Percentiles rank a stretch among this genome's conserved stretches.
These are phyloP conservation scores for Bolinopsis microptera DNA, from an alignment of 37 sponge, comb jelly and placozoan genomes.

Conservation along the genomic window DNA sequence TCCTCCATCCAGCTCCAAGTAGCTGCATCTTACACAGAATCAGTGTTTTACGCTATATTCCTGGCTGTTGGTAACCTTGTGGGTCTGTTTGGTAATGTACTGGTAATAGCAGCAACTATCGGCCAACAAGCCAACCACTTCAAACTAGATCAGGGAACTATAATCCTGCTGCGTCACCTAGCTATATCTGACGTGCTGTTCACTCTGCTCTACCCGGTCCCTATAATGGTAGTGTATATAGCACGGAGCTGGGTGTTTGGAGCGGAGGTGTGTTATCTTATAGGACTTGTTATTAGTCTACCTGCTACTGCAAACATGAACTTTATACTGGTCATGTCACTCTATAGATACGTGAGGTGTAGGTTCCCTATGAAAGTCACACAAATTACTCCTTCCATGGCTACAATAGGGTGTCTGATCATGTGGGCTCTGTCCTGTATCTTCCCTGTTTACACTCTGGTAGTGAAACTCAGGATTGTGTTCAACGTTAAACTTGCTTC, in stretches of 20 bases:
- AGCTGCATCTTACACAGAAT: neutral
- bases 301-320: slow-evolving; percentile 44
- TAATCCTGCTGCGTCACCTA: slow-evolving; percentile 28
- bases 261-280: neutral
- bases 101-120: slow-evolving; percentile 51
- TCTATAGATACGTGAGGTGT: slow-evolving; percentile 37
- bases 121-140: slow-evolving; percentile 11
- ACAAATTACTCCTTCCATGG: neutral
- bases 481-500: neutral
- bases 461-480: neutral
- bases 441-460: slow-evolving; percentile 6
- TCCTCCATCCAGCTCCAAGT: slow-evolving; percentile 25
- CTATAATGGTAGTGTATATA: slow-evolving; percentile 1
- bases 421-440: slow-evolving; percentile 13
- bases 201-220: slow-evolving; percentile 1
- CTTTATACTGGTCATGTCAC: slow-evolving; percentile 55
- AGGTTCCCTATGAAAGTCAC: slow-evolving; percentile 37
- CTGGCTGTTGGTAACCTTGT: slow-evolving; percentile 12
- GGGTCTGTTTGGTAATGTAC: slow-evolving; percentile 49
- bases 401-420: neutral
- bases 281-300: neutral
- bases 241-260: slow-evolving; percentile 34
- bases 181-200: slow-evolving; percentile 54
- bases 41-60: slow-evolving; percentile 15
- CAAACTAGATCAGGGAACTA: slow-evolving; percentile 24